phyloP scores from a whole-genome alignment of 2,113 vertebrate species.

The Polyodon spathula region DNA sequence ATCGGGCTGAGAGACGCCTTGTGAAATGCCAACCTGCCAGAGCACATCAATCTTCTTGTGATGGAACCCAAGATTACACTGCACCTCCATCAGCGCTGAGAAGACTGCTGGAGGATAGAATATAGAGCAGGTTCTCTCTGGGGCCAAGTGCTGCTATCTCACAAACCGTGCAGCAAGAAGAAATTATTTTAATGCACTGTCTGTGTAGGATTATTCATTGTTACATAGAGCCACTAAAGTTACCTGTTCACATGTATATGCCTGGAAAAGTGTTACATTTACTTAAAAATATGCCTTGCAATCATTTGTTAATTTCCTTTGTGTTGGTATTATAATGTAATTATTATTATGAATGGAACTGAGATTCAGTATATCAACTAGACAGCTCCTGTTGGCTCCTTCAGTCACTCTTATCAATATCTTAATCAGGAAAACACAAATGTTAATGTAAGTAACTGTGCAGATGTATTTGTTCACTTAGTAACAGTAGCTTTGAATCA shows the following conservation, averaged over 20 bases:
- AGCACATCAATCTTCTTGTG: slow-evolving; percentile 51
- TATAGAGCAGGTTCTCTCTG: background rate
- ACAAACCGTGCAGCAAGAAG: background rate
- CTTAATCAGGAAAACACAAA: too few species aligned
- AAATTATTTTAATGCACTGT: background rate
- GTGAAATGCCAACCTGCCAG: slow-evolving; percentile 51
- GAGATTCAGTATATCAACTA: too few species aligned
- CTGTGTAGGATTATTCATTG: background rate
- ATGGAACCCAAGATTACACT: slow-evolving; percentile 46
- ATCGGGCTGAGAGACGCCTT: slow-evolving; percentile 34
- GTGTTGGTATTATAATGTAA: too few species aligned
- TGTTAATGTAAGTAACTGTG: too few species aligned
- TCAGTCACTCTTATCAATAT: too few species aligned
- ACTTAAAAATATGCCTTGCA: too few species aligned
- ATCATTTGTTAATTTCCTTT: too few species aligned
- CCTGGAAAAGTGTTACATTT: too few species aligned
- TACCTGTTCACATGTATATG: background rate
- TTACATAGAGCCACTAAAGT: background rate
- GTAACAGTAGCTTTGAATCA: too few species aligned
- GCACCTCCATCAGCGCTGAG: background rate
- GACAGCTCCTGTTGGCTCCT: too few species aligned
- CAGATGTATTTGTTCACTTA: too few species aligned
- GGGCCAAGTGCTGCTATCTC: background rate
- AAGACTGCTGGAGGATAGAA: background rate
- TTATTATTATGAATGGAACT: too few species aligned